phyloP scores from a whole-genome alignment of 2,888 invertebrate genomes.

The Heteropelma amictum region DNA sequence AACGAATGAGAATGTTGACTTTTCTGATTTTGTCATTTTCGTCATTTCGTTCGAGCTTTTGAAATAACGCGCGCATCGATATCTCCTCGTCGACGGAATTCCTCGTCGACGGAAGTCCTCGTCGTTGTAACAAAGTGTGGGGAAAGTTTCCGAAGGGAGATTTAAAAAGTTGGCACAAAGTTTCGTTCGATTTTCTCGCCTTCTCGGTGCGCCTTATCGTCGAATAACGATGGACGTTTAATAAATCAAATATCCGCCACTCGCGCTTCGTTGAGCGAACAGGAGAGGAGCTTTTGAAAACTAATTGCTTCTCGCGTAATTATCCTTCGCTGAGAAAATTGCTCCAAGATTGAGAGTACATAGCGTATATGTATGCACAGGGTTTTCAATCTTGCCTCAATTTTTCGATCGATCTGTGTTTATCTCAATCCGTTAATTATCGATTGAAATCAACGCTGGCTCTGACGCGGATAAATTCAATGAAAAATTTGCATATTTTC shows the following conservation, averaged over 20 bases:
- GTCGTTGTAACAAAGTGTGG: conserved; percentile 7
- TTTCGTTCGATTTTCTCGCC: neutral
- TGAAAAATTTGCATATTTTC: too few species aligned
- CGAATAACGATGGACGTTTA: conserved; percentile 45
- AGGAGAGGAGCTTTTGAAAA: conserved; percentile 18
- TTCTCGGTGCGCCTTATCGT: conserved; percentile 9
- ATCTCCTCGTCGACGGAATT: neutral
- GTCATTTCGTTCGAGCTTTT: conserved; percentile 4
- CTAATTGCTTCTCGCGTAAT: conserved; percentile 53
- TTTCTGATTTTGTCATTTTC: conserved; percentile 5
- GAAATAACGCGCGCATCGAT: too few species aligned
- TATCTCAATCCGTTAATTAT: too few species aligned
- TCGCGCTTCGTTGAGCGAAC: conserved; percentile 32
- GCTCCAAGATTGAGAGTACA: conserved; percentile 10
- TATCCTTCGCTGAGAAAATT: conserved; percentile 55
- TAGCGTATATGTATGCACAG: neutral
- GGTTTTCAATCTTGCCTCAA: too few species aligned
- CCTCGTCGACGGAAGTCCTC: neutral
- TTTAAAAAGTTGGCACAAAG: conserved; percentile 51
- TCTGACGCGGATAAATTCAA: too few species aligned
- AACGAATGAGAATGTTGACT: conserved; percentile 5
- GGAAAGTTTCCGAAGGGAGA: conserved; percentile 20
- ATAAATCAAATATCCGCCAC: conserved; percentile 58
- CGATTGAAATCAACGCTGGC: too few species aligned
- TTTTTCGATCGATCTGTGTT: too few species aligned